Base-by-base conservation (phyloP, 2,888 invertebrate genomes). In the Salpingus planirostris region DNA sequence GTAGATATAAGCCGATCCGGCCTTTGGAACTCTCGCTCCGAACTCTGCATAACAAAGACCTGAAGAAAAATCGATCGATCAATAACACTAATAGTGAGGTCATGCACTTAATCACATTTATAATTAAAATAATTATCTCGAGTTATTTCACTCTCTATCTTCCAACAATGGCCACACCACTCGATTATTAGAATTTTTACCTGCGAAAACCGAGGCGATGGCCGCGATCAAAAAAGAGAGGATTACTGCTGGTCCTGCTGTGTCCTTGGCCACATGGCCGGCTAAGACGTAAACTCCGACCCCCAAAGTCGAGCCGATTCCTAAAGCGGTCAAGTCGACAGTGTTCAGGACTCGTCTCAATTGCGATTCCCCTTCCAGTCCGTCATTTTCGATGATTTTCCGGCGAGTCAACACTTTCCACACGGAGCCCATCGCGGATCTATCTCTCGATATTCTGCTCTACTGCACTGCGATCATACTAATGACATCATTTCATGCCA, bases 1-100 rank as follows among this genome's bases (percentile, higher is more conserved):
- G 70, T 93, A 93, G 11, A 91, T 78, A 55, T 93, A 93, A 0
- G 92, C 92, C 0, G 90, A 90, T 4, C 92, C 91, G 1, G 90
- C 89, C 52, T 80, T 80, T 0, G 91, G 91, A 1, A 87, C 86
- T 33, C 88, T 68, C 0, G 88, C 85, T 1, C 89, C 91, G 59
- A 91, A 91, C 65, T 92, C 92, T 0, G 91, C 90, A 63, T 90
- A 92, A 55, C 90, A 91, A 1, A 91, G 65, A 4, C 82, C 85
- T 85, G 59, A 15, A 67, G 47, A 47, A 37, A 40, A 26, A 18
- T n/a, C n/a, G n/a, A n/a, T n/a, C n/a, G n/a, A n/a, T n/a, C n/a
- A n/a, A n/a, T n/a, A n/a, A n/a, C n/a, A n/a, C n/a, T n/a, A n/a
- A n/a, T n/a, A n/a, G n/a, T n/a, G n/a, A n/a, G n/a, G n/a, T n/a